Evolutionary conservation across 2,888 invertebrate species (phyloP).

Genomic region (Melolontha melolontha): DNA sequence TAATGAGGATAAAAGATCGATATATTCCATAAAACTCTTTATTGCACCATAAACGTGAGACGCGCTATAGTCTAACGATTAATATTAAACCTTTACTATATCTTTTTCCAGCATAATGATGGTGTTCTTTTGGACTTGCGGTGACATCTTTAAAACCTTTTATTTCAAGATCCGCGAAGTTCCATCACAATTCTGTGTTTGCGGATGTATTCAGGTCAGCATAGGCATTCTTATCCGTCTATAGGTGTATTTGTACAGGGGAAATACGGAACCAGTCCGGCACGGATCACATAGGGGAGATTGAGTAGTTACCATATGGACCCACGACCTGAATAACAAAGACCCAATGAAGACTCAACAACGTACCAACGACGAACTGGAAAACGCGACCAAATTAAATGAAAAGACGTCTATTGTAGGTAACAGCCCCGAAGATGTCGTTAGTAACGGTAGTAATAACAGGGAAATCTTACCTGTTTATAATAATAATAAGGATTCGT

Average conservation of each 20-base stretch:
- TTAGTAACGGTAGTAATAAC: not conserved
- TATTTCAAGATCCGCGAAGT: conserved; percentile 93
- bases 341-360: not conserved
- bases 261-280: conserved; percentile 66
- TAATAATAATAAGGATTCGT: not conserved
- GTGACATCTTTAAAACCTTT: conserved; percentile 96
- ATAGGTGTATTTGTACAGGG: conserved; percentile 76
- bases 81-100: no score
- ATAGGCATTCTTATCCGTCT: conserved; percentile 77
- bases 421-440: no score
- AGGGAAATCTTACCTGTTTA: conserved; percentile 6
- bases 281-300: conserved; percentile 61
- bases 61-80: no score
- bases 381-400: conserved; percentile 1
- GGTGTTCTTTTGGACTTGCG: conserved; percentile 98
- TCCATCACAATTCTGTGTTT: conserved; percentile 96
- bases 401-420: conserved; percentile 1
- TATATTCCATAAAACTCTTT: no score
- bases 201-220: conserved; percentile 90
- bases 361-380: not conserved
- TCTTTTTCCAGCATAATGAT: conserved; percentile 85
- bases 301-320: conserved; percentile 64
- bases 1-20: no score
- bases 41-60: no score
- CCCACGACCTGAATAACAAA: conserved; percentile 35